phyloP scores from a whole-genome alignment of 2,888 invertebrate genomes.

The Parnassius orleans region DNA sequence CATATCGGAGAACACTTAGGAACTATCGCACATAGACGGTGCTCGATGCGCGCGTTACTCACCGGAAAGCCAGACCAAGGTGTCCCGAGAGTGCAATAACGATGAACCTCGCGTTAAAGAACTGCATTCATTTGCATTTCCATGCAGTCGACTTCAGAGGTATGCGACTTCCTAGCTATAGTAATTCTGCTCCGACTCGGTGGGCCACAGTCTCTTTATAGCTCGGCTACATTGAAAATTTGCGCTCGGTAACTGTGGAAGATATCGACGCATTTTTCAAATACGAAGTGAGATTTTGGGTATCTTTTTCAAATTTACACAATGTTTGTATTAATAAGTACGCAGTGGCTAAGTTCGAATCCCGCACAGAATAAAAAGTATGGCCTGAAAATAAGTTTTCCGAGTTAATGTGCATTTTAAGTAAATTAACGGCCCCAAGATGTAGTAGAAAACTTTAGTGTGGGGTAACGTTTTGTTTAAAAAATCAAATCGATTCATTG shows the following conservation, averaged over 20 bases:
- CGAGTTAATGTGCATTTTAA: too few species aligned
- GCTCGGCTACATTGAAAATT: not conserved
- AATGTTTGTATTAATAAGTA: too few species aligned
- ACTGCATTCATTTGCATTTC: constrained; percentile 63
- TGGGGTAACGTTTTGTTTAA: too few species aligned
- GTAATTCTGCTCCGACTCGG: not conserved
- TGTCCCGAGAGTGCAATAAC: constrained; percentile 53
- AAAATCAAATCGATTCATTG: too few species aligned
- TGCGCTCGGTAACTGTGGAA: not conserved
- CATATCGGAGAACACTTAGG: not conserved
- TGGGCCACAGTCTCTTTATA: not conserved
- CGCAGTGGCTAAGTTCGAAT: too few species aligned
- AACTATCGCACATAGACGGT: constrained; percentile 3
- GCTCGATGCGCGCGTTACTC: constrained; percentile 6
- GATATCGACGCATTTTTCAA: too few species aligned
- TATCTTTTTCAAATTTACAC: too few species aligned
- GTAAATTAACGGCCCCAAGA: too few species aligned
- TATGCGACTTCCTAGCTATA: not conserved
- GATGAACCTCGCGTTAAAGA: constrained; percentile 51
- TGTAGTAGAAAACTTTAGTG: too few species aligned
- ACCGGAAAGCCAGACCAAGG: constrained; percentile 33
- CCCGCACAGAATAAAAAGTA: too few species aligned
- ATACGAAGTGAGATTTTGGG: too few species aligned
- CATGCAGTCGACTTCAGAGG: constrained; percentile 34
- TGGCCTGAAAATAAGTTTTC: too few species aligned